phyloP scores from a whole-genome alignment of 2,888 invertebrate species.

The Chymomyza amoena region DNA sequence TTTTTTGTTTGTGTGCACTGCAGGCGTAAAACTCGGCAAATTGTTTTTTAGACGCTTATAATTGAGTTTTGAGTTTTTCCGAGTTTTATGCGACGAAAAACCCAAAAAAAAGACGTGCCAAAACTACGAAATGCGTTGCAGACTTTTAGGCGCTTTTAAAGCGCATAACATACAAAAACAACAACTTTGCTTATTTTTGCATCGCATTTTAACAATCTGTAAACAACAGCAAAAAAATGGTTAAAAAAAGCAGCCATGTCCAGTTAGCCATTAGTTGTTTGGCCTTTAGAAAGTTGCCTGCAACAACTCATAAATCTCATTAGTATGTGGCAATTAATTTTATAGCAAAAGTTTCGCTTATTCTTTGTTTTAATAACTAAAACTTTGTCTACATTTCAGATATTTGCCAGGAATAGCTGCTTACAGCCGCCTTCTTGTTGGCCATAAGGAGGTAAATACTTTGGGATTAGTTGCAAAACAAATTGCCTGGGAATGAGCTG shows the following conservation, averaged over 20 bases:
- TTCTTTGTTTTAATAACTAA: background rate
- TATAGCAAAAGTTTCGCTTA: background rate
- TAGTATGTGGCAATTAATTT: conserved; percentile 33
- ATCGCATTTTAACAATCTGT: background rate
- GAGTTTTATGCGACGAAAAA: background rate
- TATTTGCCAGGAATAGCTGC: background rate
- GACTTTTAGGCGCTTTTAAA: conserved; percentile 31
- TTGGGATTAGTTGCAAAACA: background rate
- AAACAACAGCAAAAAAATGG: background rate
- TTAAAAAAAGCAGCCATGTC: background rate
- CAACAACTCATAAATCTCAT: conserved; percentile 38
- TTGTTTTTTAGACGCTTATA: conserved; percentile 43
- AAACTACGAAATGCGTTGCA: conserved; percentile 33
- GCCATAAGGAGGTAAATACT: background rate
- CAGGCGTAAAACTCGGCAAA: conserved; percentile 28
- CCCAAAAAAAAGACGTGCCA: conserved; percentile 49
- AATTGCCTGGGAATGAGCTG: background rate
- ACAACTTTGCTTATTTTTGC: background rate
- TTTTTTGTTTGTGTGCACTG: conserved; percentile 19
- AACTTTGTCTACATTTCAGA: background rate
- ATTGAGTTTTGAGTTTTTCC: conserved; percentile 47
- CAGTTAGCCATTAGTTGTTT: background rate
- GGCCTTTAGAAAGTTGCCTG: background rate
- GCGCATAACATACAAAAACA: background rate
- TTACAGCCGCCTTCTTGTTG: background rate